These are phyloP conservation scores for Agonopterix alstromeriana DNA, from an alignment of 2,888 invertebrate genomes.

Conservation along the genomic window DNA sequence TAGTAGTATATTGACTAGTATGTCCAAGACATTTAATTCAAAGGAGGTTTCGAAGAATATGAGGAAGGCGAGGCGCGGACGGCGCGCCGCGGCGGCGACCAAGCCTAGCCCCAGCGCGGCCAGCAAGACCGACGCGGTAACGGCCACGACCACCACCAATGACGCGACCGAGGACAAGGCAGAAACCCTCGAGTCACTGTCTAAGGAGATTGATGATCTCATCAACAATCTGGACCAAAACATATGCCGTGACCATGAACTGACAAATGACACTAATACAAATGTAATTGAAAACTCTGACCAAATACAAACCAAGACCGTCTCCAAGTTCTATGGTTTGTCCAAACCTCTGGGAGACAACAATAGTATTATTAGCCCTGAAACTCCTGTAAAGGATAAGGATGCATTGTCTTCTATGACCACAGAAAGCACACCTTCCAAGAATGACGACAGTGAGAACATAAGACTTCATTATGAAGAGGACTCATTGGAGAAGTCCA, in stretches of 20 bases:
- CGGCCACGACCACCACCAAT: constrained; percentile 30
- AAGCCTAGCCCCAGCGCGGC: constrained; percentile 20
- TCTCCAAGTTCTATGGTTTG: constrained; percentile 53
- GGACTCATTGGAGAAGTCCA: constrained; percentile 53
- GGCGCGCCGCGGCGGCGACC: constrained; percentile 54
- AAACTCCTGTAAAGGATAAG: constrained; percentile 59
- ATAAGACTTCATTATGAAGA: constrained; percentile 65
- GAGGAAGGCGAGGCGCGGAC: constrained; percentile 62
- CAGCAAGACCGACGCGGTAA: constrained; percentile 25
- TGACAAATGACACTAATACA: constrained; percentile 11
- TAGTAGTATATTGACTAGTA: constrained; percentile 72
- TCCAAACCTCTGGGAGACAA: constrained; percentile 56
- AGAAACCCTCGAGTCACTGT: constrained; percentile 61
- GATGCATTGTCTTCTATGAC: constrained; percentile 33
- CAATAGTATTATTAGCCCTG: constrained; percentile 45
- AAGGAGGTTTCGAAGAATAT: constrained; percentile 68
- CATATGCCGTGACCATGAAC: constrained; percentile 41
- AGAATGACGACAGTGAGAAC: constrained; percentile 63
- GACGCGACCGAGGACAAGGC: constrained; percentile 48
- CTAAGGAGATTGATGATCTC: constrained; percentile 67
- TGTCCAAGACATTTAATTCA: constrained; percentile 74
- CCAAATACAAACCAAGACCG: constrained; percentile 47
- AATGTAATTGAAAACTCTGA: constrained; percentile 18
- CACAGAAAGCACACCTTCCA: constrained; percentile 56
- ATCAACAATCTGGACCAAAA: constrained; percentile 64